phyloP scores from a whole-genome alignment of 1,140 invertebrate species.

The Drosophila miranda region DNA sequence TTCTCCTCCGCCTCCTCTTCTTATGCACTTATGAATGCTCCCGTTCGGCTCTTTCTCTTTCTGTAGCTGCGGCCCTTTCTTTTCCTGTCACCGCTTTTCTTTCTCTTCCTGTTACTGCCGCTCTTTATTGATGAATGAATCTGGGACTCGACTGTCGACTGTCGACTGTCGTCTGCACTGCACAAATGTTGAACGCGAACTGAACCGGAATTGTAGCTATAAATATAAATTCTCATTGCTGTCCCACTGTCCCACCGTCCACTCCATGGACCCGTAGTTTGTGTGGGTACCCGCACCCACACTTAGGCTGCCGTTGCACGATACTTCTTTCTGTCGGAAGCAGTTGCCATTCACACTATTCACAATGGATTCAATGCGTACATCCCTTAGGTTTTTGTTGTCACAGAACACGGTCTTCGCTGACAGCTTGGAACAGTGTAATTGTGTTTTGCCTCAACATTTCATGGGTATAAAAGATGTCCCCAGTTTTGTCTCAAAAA shows the following conservation, averaged over 20 bases:
- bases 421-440: no score
- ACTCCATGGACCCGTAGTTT: background rate
- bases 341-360: no score
- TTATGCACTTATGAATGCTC: conserved; percentile 5
- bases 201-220: conserved; percentile 61
- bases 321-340: background rate
- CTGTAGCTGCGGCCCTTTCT: conserved; percentile 18
- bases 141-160: conserved; percentile 4
- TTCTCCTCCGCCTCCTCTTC: background rate
- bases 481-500: no score
- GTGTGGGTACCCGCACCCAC: background rate
- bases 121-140: conserved; percentile 48
- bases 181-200: conserved; percentile 49
- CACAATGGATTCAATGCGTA: no score
- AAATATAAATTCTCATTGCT: conserved; percentile 68
- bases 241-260: conserved; percentile 32
- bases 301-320: background rate
- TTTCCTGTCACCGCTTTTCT: conserved; percentile 18
- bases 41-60: conserved; percentile 8
- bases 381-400: no score
- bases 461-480: no score
- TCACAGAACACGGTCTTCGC: no score
- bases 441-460: no score
- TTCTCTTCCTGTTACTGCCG: background rate
- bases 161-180: conserved; percentile 35